Base-by-base conservation (phyloP, 2,888 invertebrate species). In the Ditylenchus weischeri region DNA sequence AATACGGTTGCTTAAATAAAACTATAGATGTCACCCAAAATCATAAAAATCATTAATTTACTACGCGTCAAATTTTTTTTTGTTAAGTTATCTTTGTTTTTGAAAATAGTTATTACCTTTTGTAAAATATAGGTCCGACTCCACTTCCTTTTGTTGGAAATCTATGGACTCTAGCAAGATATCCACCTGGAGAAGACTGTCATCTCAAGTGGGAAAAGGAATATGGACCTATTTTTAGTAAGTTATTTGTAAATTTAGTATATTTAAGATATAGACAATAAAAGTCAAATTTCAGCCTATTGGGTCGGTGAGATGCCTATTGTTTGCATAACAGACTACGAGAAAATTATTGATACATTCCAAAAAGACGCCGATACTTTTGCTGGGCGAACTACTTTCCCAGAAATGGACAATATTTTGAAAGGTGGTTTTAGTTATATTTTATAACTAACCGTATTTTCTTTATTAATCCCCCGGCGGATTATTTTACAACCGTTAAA, bases 101-200 rank as follows among this genome's bases (percentile, higher is more conserved):
- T n/a, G n/a, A n/a, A n/a, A n/a, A n/a, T n/a, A n/a, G n/a, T n/a
- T n/a, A n/a, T n/a, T n/a, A n/a, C n/a, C n/a, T n/a, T 43, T 43
- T 43, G 43, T 15, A 43, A 15, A 15, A 29, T 54, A 15, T 54
- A 65, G 65, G 65, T n/a, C 65, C 65, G 13, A 65, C 21, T 18
- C 65, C 65, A n/a, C 13, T 59, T n/a, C 65, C 65, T n/a, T 60
- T 65, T 19, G 19, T 65, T 50, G 65, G 65, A 23, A 65, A 65
- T 36, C 29, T 65, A 43, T 50, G 58, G 65, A 58, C 65, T 15
- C 1, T 65, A 13, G 48, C 48, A 47, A 23, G 48, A 18, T 38
- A 65, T 29, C 58, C 23, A n/a, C 58, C 65, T 10, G 65, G 65
- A 48, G 65, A 65, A 60, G 60, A 59, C 18, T 58, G 58, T 29